Conservation (phyloP, 2,797 vertebrate genomes). For the Karalla daura region DNA sequence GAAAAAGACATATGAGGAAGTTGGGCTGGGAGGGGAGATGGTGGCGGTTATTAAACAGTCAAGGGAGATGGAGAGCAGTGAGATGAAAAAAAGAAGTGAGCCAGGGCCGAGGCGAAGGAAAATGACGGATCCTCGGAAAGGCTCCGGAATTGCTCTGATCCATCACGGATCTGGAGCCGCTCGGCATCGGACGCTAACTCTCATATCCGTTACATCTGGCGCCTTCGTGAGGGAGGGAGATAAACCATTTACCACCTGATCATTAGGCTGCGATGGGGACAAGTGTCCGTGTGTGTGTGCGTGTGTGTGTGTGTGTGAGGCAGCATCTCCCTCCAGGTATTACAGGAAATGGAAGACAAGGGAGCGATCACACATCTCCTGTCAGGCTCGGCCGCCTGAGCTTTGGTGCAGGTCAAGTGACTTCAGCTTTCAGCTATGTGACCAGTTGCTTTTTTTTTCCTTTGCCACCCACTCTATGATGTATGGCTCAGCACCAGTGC, state of each 20-base stretch:
- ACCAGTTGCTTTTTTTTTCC: slow-evolving; percentile 40
- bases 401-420: slow-evolving; percentile 60
- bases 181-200: slow-evolving; percentile 51
- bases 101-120: slow-evolving; percentile 25
- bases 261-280: slow-evolving; percentile 57
- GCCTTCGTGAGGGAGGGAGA: slow-evolving; percentile 41
- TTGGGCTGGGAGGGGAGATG: slow-evolving; percentile 17
- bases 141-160: slow-evolving; percentile 62
- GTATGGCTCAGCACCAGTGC: slow-evolving; percentile 42
- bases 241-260: slow-evolving; percentile 70
- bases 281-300: slow-evolving; percentile 19
- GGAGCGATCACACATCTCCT: slow-evolving; percentile 30
- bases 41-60: slow-evolving; percentile 44
- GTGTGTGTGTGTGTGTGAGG: slow-evolving; percentile 24
- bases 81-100: slow-evolving; percentile 36
- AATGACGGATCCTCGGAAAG: slow-evolving; percentile 52
- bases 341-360: slow-evolving; percentile 54
- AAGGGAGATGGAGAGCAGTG: slow-evolving; percentile 17
- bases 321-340: slow-evolving; percentile 27
- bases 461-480: slow-evolving; percentile 51
- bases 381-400: slow-evolving; percentile 23
- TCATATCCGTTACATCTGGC: slow-evolving; percentile 69
- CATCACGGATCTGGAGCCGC: slow-evolving; percentile 54
- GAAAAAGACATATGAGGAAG: too few species aligned
- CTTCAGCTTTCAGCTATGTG: slow-evolving; percentile 53